Percentiles rank a stretch among this genome's conserved stretches.
phyloP scores from a whole-genome alignment of 2,113 vertebrate genomes.

The Nicator chloris region DNA sequence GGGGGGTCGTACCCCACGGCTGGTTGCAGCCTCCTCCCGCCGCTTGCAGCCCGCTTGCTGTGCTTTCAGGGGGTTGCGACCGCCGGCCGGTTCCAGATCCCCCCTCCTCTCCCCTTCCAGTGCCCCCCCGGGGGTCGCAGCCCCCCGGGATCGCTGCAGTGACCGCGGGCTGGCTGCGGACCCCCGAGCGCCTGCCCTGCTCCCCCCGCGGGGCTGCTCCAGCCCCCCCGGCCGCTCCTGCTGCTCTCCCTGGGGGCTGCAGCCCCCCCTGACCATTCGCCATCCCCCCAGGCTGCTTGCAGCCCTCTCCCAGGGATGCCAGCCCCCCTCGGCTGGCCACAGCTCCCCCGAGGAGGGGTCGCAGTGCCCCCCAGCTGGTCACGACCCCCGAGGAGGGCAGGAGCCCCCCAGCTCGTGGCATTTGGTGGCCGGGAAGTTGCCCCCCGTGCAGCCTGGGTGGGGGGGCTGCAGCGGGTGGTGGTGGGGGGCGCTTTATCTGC shows the following conservation, averaged over 20 bases:
- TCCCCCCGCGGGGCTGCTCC: not conserved
- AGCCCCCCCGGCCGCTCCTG: not conserved
- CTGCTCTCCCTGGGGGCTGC: not conserved
- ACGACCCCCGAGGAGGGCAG: not conserved
- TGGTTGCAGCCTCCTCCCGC: not conserved
- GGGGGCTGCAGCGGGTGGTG: not conserved
- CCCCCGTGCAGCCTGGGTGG: not conserved
- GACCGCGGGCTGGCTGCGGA: not conserved
- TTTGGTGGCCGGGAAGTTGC: not conserved
- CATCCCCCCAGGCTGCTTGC: not conserved
- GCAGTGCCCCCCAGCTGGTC: not conserved
- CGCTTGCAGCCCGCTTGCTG: not conserved
- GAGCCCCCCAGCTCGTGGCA: fast-evolving
- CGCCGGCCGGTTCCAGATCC: not conserved
- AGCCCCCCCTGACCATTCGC: not conserved
- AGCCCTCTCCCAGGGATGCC: not conserved
- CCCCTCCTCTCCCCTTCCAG: not conserved
- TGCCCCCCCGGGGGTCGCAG: not conserved
- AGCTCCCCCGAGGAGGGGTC: not conserved
- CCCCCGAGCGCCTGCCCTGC: not conserved
- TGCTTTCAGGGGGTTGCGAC: not conserved
- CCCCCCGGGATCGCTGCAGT: not conserved
- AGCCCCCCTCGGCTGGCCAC: not conserved
- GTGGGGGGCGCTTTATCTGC: not conserved
- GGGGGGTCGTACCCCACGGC: not conserved